Percentiles rank a stretch among this genome's conserved stretches.
phyloP scores from a whole-genome alignment of 2,113 vertebrate genomes.

The Oryzias javanicus region DNA sequence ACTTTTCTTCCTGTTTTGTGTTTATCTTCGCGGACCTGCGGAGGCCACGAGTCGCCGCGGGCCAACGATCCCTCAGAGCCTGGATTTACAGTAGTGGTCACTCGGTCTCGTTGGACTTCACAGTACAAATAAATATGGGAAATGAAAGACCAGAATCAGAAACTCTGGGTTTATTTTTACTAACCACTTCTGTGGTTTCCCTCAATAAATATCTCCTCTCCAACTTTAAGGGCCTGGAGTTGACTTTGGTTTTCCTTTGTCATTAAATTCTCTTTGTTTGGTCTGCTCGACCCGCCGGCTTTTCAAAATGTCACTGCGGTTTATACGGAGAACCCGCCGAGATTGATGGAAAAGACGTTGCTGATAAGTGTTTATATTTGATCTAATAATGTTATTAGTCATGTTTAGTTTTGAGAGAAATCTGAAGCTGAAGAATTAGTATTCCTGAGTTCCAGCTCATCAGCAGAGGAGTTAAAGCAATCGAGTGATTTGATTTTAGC shows the following conservation, averaged over 20 bases:
- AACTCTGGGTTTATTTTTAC: conserved; percentile 55
- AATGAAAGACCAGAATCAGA: conserved; percentile 39
- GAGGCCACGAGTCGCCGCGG: not conserved
- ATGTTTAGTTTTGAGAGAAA: not conserved
- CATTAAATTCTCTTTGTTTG: conserved; percentile 59
- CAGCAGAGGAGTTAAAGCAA: too few relatives aligned
- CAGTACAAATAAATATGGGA: conserved; percentile 61
- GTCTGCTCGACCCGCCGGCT: conserved; percentile 17
- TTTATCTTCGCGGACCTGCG: conserved; percentile 19
- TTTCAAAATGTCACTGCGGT: conserved; percentile 20
- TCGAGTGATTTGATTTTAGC: not conserved
- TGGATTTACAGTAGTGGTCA: conserved; percentile 46
- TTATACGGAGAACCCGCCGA: conserved; percentile 25
- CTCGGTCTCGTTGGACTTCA: conserved; percentile 22
- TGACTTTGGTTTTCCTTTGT: conserved; percentile 58
- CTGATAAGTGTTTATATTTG: not conserved
- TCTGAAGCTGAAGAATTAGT: not conserved
- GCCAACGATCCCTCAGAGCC: conserved; percentile 20
- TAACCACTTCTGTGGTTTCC: conserved; percentile 59
- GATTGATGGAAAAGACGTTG: conserved; percentile 26
- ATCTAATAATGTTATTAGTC: not conserved
- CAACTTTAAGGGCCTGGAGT: conserved; percentile 49
- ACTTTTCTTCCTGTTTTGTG: not conserved
- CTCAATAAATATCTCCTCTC: conserved; percentile 50
- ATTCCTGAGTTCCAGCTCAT: too few relatives aligned